These are phyloP conservation scores for Helobdella robusta DNA, from an alignment of 2,888 invertebrate genomes.

Conservation along the genomic window DNA sequence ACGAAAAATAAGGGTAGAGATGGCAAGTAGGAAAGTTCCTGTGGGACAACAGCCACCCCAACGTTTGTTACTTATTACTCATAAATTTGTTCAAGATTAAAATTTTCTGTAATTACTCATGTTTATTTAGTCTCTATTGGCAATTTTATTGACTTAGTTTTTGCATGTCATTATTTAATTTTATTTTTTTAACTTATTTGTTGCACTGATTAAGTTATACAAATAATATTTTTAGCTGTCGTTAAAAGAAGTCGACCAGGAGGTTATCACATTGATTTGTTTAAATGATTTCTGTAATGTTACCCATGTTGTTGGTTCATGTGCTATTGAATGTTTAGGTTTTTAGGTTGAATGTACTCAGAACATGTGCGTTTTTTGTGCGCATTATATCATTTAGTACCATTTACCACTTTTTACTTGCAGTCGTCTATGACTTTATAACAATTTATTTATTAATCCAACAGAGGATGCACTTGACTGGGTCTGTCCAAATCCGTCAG, in stretches of 20 bases:
- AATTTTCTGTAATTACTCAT: neutral
- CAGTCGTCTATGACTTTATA: neutral
- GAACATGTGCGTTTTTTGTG: too few species aligned
- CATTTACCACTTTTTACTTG: neutral
- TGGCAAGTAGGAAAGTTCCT: conserved; percentile 65
- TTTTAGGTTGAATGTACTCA: too few species aligned
- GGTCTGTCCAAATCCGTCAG: conserved; percentile 53
- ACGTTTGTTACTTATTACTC: neutral
- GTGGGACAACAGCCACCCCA: neutral
- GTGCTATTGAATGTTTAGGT: too few species aligned
- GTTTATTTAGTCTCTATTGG: neutral
- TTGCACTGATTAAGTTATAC: neutral
- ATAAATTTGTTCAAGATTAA: neutral
- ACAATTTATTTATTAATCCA: conserved; percentile 1
- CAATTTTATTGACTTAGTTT: neutral
- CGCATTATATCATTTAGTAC: too few species aligned
- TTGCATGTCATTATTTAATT: neutral
- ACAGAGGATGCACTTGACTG: conserved; percentile 39
- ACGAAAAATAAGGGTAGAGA: conserved; percentile 67
- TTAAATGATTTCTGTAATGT: neutral
- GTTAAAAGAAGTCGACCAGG: conserved; percentile 13
- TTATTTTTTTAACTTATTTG: neutral
- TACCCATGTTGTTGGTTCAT: too few species aligned
- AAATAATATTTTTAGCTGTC: neutral
- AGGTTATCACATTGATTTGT: neutral